Evolutionary conservation across 2,888 invertebrate species (phyloP).

Genomic region (Calephelis perditalis): DNA sequence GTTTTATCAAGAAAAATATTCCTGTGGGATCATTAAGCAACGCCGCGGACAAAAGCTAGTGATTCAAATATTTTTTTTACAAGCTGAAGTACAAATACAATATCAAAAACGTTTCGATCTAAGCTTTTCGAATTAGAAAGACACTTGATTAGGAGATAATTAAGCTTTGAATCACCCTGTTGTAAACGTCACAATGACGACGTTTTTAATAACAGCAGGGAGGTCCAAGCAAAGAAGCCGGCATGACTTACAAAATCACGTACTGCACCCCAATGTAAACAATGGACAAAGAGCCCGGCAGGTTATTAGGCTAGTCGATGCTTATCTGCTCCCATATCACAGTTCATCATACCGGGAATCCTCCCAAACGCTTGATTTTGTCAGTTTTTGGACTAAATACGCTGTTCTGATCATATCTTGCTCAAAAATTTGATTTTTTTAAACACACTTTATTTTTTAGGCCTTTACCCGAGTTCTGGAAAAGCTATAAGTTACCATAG

Average conservation of each 20-base stretch:
- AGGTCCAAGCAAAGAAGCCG: slow-evolving; percentile 68
- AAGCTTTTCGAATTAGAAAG: not conserved
- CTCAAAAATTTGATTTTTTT: slow-evolving; percentile 10
- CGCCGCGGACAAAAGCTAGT: too few relatives aligned
- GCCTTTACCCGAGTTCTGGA: too few relatives aligned
- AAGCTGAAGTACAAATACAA: too few relatives aligned
- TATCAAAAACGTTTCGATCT: too few relatives aligned
- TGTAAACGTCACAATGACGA: slow-evolving; percentile 48
- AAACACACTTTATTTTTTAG: too few relatives aligned
- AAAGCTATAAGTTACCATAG: too few relatives aligned
- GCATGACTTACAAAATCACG: slow-evolving; percentile 72
- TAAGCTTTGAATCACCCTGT: slow-evolving; percentile 43
- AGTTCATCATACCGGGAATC: slow-evolving; percentile 40
- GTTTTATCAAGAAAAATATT: too few relatives aligned
- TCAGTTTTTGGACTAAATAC: slow-evolving; percentile 55
- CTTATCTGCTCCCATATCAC: slow-evolving; percentile 41
- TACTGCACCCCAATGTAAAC: slow-evolving; percentile 72
- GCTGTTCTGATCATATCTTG: slow-evolving; percentile 50
- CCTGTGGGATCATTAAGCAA: too few relatives aligned
- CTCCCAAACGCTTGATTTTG: slow-evolving; percentile 20
- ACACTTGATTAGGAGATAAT: slow-evolving; percentile 19
- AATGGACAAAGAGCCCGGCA: slow-evolving; percentile 71
- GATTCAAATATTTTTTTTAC: too few relatives aligned
- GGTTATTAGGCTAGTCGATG: slow-evolving; percentile 61
- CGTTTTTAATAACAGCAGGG: slow-evolving; percentile 68